Evolutionary conservation across 2,113 vertebrate genomes (phyloP).

Genomic region (Taxidea taxus): DNA sequence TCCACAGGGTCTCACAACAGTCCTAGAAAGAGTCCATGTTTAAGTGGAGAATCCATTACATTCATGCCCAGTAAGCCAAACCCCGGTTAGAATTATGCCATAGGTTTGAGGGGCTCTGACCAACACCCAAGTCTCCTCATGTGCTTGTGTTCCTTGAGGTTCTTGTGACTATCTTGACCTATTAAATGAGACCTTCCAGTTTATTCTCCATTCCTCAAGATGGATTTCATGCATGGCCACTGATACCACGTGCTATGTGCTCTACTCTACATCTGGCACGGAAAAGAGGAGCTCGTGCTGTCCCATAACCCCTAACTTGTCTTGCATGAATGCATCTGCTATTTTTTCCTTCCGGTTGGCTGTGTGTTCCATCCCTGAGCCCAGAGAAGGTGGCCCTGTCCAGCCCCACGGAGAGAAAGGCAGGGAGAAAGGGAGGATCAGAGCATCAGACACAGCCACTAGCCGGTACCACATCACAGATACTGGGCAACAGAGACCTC

Average conservation of each 20-base stretch:
- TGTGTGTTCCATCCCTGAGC: neutral
- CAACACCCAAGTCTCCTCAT: neutral
- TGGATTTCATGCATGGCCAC: accelerated
- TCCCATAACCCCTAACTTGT: no score
- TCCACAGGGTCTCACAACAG: accelerated
- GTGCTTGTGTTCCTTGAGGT: no score
- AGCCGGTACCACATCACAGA: accelerated
- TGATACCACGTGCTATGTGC: accelerated
- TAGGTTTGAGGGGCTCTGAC: neutral
- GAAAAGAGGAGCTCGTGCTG: accelerated
- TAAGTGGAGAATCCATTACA: neutral
- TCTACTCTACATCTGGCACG: accelerated
- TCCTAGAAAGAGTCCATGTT: neutral
- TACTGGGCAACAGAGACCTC: neutral
- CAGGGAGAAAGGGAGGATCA: neutral
- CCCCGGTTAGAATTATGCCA: accelerated
- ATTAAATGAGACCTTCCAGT: neutral
- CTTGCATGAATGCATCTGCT: accelerated
- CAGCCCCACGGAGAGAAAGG: neutral
- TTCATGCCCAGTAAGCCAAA: accelerated
- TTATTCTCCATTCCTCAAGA: neutral
- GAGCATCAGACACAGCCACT: no score
- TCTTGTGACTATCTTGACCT: neutral
- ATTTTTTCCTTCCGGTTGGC: neutral
- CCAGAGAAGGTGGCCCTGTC: no score